Evolutionary conservation across 2,797 vertebrate species (phyloP), one percentile per base, ranked within the genome.

Genomic region (Paedocypris micromegethes): DNA sequence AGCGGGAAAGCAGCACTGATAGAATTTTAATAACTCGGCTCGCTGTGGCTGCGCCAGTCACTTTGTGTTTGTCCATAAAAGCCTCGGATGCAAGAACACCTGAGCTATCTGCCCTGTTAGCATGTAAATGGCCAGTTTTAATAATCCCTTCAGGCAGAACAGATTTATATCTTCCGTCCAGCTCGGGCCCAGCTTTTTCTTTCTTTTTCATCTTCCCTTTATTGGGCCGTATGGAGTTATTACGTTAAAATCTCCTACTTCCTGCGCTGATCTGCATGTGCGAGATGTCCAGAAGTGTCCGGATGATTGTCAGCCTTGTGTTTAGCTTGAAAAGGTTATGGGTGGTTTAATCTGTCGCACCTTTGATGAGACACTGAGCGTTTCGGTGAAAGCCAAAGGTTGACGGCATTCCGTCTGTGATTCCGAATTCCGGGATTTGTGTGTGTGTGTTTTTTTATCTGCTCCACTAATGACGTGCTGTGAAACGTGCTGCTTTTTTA

Each of bases 11-110:
- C 54, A 57, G 54, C 38, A 56, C 64, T 68, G 59, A 67, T 59
- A 52, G 68, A 70, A 73, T 75, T 71, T 62, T 71, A 75, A 71
- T 73, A 71, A 68, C 71, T 71, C 50, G 58, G 61, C 45, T 60
- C 42, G 56, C 66, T 44, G 58, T 64, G 59, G 48, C 53, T 57
- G 48, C 58, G 47, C 53, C 51, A 58, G 58, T 70, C 57, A 60
- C 50, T 70, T 66, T 70, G 62, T 66, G 52, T 62, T 45, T 64
- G 61, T 43, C n/a, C 53, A 38, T 47, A 49, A 48, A 57, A 43
- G 52, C 42, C 63, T 37, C 23, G 45, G 7, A 60, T 2, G 40
- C 42, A 40, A 8, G 46, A 9, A 40, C 40, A 37, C 68, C 68
- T 46, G 48, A 47, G 48, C 47, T 72, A 52, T 42, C 9, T 53